phyloP scores from a whole-genome alignment of 2,113 vertebrate species.

The Reinhardtius hippoglossoides region DNA sequence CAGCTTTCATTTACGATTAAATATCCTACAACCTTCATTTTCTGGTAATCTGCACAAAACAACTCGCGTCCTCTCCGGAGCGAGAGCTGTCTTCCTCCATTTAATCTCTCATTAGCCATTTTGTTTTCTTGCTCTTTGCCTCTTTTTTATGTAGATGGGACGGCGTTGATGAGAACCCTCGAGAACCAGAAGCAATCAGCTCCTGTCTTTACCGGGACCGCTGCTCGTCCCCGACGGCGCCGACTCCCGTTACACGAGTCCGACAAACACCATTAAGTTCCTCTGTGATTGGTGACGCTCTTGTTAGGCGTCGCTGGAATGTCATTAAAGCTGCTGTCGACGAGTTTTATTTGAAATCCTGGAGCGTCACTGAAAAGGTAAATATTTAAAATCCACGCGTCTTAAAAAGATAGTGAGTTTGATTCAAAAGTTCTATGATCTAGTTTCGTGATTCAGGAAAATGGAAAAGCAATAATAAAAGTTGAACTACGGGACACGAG shows the following conservation, averaged over 20 bases:
- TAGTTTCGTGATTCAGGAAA: no score
- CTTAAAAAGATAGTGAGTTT: no score
- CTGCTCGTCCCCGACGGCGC: conserved; percentile 2
- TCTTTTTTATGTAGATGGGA: background rate
- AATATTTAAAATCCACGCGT: no score
- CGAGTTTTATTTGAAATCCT: background rate
- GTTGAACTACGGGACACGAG: no score
- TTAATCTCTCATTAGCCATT: conserved; percentile 47
- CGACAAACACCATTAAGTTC: conserved; percentile 33
- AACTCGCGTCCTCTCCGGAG: background rate
- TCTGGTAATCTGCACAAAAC: background rate
- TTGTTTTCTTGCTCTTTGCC: conserved; percentile 9
- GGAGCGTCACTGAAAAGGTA: no score
- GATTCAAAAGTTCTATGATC: no score
- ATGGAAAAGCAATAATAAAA: no score
- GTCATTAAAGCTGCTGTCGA: conserved; percentile 12
- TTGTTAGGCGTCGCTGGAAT: background rate
- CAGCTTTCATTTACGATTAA: background rate
- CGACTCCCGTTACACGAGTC: conserved; percentile 18
- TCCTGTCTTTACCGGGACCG: conserved; percentile 8
- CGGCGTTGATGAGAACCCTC: conserved; percentile 37
- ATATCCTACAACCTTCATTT: background rate
- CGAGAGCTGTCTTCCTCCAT: conserved; percentile 4
- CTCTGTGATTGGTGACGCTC: background rate
- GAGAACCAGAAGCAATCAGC: conserved; percentile 46